Conservation (phyloP, 35 echinoderm and acorn worm species). For the Apostichopus californicus region DNA sequence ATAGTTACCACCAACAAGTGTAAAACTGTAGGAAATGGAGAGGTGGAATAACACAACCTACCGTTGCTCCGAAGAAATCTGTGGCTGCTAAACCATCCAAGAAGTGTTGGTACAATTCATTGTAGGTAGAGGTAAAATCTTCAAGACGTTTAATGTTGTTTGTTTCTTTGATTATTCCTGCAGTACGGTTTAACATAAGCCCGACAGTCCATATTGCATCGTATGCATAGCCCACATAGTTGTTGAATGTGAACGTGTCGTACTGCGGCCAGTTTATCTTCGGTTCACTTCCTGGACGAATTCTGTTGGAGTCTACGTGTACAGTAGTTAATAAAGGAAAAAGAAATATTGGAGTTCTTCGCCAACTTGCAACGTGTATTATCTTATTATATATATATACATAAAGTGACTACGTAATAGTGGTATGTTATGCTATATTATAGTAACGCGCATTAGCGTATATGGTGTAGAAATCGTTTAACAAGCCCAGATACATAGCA, state of each 20-base stretch:
- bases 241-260: neutral
- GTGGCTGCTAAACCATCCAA: conserved; percentile 11
- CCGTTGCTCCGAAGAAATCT: conserved; percentile 12
- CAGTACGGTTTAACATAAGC: conserved; percentile 6
- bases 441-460: too few species aligned
- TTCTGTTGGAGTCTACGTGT: neutral
- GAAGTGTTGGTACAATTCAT: neutral
- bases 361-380: neutral
- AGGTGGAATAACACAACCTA: neutral
- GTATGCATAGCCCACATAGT: neutral
- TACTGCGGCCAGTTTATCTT: neutral
- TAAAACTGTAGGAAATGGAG: neutral
- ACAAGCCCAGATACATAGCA: neutral
- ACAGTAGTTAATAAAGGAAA: neutral
- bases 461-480: neutral
- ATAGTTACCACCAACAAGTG: neutral
- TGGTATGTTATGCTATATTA: neutral
- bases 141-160: neutral
- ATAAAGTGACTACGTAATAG: neutral
- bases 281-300: neutral
- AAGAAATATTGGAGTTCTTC: neutral
- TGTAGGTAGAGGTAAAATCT: neutral
- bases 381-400: neutral
- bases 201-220: conserved; percentile 3
- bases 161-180: neutral